These are phyloP conservation scores for Balearica regulorum DNA, from an alignment of 2,797 vertebrate genomes.

Conservation along the genomic window DNA sequence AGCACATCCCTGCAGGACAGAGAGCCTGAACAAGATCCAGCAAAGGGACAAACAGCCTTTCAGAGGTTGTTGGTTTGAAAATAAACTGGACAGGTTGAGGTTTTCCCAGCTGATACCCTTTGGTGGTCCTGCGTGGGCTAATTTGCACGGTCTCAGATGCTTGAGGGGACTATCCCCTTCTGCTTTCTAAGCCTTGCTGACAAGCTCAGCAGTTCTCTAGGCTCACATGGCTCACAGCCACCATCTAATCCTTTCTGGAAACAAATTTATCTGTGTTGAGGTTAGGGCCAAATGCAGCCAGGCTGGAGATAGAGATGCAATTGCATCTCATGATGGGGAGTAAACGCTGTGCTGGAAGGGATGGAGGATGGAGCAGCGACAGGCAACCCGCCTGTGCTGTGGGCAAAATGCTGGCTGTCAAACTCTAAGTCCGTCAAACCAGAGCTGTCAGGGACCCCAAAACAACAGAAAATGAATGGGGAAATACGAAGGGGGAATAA, in stretches of 20 bases:
- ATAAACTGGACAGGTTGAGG: too few relatives aligned
- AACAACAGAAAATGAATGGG: accelerated
- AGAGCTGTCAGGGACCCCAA: neutral
- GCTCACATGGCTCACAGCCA: neutral
- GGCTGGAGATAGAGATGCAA: neutral
- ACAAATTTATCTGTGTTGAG: neutral
- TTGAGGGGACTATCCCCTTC: neutral
- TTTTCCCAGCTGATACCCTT: neutral
- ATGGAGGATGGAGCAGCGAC: neutral
- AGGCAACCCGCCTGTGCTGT: neutral
- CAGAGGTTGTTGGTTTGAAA: neutral
- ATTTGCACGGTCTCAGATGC: neutral
- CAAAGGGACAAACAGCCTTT: neutral
- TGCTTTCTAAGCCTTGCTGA: neutral
- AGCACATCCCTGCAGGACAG: neutral
- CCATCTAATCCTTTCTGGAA: neutral
- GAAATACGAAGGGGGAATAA: neutral
- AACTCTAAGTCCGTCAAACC: neutral
- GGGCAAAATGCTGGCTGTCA: neutral
- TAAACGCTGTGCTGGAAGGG: neutral
- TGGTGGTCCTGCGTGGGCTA: neutral
- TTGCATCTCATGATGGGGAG: accelerated
- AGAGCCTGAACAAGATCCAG: neutral
- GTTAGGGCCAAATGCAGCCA: neutral
- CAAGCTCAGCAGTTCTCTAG: neutral